These are phyloP conservation scores for Aspiorhynchus laticeps DNA, from an alignment of 2,113 vertebrate genomes.

Conservation along the genomic window DNA sequence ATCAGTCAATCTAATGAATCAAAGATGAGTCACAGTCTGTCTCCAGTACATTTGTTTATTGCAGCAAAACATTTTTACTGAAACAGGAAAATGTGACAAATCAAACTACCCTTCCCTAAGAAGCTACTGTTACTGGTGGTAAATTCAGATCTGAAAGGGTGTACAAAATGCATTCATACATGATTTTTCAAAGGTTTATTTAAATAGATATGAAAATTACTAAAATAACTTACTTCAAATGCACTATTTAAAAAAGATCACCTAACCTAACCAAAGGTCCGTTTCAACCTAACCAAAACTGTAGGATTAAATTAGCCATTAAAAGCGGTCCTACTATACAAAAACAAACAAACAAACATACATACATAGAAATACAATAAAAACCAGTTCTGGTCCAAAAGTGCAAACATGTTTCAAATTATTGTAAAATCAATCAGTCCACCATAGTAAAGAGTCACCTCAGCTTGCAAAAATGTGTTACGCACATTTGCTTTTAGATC, in stretches of 20 bases:
- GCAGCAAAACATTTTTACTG: neutral
- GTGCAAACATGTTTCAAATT: constrained; percentile 60
- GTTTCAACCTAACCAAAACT: neutral
- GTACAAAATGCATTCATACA: constrained; percentile 10
- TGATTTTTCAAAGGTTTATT: constrained; percentile 6
- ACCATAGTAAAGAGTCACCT: constrained; percentile 5
- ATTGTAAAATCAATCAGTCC: constrained; percentile 23
- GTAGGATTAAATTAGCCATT: constrained; percentile 11
- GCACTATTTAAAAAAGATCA: neutral
- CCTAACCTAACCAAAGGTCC: too few species aligned
- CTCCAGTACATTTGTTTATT: constrained; percentile 38
- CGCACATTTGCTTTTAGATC: neutral
- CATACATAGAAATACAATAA: constrained; percentile 59
- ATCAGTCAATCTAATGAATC: neutral
- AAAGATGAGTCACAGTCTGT: neutral
- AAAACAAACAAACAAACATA: constrained; percentile 51
- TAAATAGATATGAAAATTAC: constrained; percentile 16
- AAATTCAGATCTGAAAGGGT: constrained; percentile 7
- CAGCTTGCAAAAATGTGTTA: neutral
- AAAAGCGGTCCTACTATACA: constrained; percentile 16
- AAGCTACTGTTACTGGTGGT: neutral
- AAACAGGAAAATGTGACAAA: neutral
- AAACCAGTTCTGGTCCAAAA: constrained; percentile 68
- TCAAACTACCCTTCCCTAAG: neutral
- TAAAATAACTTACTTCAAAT: constrained; percentile 35